These are phyloP conservation scores for Calliopsis andreniformis DNA, from an alignment of 1,140 invertebrate species.

Conservation along the genomic window DNA sequence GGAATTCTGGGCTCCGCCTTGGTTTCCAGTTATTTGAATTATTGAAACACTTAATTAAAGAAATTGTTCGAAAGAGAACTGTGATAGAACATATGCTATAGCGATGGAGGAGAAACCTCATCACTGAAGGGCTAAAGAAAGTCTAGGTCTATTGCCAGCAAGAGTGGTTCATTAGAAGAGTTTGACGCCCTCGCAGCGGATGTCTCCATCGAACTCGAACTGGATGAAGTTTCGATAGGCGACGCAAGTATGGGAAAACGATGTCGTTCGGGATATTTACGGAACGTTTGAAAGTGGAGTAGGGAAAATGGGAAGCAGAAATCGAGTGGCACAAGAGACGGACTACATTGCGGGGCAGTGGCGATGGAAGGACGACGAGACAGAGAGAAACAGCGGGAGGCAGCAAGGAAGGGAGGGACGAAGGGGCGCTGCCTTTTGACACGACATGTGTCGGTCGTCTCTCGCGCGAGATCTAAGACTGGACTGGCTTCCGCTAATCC, in stretches of 20 bases:
- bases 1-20: no score
- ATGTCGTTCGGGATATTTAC: slow-evolving; percentile 52
- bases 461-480: slow-evolving; percentile 77
- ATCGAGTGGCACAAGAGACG: slow-evolving; percentile 51
- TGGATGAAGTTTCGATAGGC: not conserved
- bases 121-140: no score
- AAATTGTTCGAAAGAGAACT: no score
- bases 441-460: slow-evolving; percentile 76
- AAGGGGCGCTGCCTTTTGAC: slow-evolving; percentile 63
- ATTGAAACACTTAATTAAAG: no score
- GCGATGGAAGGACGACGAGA: slow-evolving; percentile 27
- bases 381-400: not conserved
- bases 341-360: slow-evolving; percentile 4
- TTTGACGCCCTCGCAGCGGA: no score
- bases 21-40: no score
- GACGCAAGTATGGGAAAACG: not conserved
- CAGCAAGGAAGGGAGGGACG: not conserved
- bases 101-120: no score
- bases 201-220: not conserved
- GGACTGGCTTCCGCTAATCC: slow-evolving; percentile 79
- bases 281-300: slow-evolving; percentile 66
- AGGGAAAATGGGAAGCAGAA: slow-evolving; percentile 63
- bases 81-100: no score
- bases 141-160: no score
- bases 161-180: no score